Conservation (phyloP, 37 sponge, comb jelly and placozoan genomes). For the Bolinopsis microptera region DNA sequence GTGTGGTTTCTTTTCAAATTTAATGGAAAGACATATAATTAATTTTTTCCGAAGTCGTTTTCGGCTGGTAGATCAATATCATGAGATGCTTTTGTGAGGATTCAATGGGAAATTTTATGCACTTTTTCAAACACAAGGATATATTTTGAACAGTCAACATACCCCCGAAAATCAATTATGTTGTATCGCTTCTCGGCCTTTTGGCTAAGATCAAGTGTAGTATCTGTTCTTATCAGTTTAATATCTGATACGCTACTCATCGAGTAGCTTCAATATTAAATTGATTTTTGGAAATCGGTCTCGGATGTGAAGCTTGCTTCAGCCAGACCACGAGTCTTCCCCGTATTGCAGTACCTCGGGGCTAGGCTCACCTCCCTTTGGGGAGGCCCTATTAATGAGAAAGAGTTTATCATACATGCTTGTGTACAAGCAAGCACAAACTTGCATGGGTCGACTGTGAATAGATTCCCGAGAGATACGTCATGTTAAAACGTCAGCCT, state of each 20-base stretch:
- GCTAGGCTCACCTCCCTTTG: conserved; percentile 65
- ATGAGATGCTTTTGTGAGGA: no score
- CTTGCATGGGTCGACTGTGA: no score
- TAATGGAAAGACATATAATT: no score
- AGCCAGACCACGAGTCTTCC: conserved; percentile 67
- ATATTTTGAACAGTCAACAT: neutral
- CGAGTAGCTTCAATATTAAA: conserved; percentile 65
- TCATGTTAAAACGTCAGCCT: no score
- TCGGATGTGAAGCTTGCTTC: conserved; percentile 67
- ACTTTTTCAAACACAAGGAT: conserved; percentile 23
- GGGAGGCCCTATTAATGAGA: conserved; percentile 37
- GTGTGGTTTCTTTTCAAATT: no score
- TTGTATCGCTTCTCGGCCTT: conserved; percentile 64
- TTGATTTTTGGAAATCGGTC: conserved; percentile 65
- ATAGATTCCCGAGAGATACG: no score
- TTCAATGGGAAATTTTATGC: no score
- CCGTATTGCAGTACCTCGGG: conserved; percentile 68
- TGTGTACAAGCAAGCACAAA: no score
- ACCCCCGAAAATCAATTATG: neutral
- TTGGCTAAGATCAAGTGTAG: conserved; percentile 68
- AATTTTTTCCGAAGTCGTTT: no score
- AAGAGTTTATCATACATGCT: no score
- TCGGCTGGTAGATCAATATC: no score
- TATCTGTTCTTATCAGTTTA: conserved; percentile 68
- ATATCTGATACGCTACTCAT: conserved; percentile 65